Percentiles rank a stretch among this genome's conserved stretches.
These are phyloP conservation scores for Cassiopea xamachana DNA, from an alignment of 30 jellyfish, hydroid and myxozoan genomes.

Conservation along the genomic window DNA sequence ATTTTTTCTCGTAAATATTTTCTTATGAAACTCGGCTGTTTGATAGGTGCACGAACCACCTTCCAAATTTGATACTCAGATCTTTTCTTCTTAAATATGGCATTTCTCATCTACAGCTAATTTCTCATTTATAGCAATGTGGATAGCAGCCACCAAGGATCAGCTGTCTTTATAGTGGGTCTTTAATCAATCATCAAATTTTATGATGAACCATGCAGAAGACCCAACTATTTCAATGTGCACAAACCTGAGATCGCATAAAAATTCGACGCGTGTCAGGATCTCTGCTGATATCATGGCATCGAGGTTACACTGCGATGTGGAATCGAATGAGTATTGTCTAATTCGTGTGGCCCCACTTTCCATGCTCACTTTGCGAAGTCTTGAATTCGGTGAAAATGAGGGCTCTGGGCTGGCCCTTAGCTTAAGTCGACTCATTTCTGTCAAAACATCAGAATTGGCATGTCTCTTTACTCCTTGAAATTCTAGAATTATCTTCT, in stretches of 20 bases:
- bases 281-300: constrained; percentile 66
- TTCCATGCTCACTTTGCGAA: constrained; percentile 55
- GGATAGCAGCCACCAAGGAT: too few relatives aligned
- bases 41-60: too few relatives aligned
- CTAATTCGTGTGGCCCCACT: constrained; percentile 18
- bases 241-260: constrained; percentile 78
- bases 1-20: too few relatives aligned
- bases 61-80: too few relatives aligned
- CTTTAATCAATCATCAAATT: too few relatives aligned
- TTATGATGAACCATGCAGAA: too few relatives aligned
- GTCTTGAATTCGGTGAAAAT: constrained; percentile 47
- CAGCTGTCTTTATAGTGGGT: too few relatives aligned
- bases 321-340: constrained; percentile 55
- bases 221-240: background rate
- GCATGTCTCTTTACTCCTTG: constrained; percentile 56
- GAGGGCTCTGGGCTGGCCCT: constrained; percentile 85
- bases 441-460: constrained; percentile 72
- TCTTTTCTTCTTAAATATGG: too few relatives aligned
- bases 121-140: too few relatives aligned
- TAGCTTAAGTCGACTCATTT: constrained; percentile 71
- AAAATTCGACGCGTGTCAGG: constrained; percentile 75
- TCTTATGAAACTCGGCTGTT: too few relatives aligned
- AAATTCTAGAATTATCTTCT: constrained; percentile 73
- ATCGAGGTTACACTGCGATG: constrained; percentile 40
- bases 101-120: too few relatives aligned